phyloP scores from a whole-genome alignment of 2,113 vertebrate genomes.

The Seriola dumerili region DNA sequence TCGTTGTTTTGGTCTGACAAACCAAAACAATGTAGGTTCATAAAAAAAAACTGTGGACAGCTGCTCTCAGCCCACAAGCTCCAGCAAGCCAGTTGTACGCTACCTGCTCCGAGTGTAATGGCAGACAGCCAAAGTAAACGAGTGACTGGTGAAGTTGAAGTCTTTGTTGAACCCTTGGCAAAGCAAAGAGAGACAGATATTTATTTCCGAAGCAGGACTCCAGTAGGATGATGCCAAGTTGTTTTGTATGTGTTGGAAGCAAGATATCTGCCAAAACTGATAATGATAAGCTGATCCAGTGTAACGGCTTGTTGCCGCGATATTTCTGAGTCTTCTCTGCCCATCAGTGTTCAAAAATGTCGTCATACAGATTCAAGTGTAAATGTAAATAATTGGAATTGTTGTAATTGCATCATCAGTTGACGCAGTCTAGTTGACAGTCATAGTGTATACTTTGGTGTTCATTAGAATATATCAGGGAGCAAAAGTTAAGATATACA shows the following conservation, averaged over 20 bases:
- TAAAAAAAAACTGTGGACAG: constrained; percentile 22
- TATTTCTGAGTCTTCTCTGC: neutral
- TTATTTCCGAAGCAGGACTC: constrained; percentile 17
- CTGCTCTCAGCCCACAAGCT: constrained; percentile 50
- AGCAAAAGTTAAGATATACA: neutral
- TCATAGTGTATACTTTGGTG: neutral
- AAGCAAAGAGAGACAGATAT: constrained; percentile 29
- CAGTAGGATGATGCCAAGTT: constrained; percentile 3
- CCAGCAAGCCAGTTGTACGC: constrained; percentile 6
- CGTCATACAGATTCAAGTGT: neutral
- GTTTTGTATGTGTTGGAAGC: constrained; percentile 9
- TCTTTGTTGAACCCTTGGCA: constrained; percentile 36
- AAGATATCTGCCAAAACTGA: neutral
- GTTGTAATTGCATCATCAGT: neutral
- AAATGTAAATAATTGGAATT: neutral
- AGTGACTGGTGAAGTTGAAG: constrained; percentile 30
- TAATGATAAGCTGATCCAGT: neutral
- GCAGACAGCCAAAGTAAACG: constrained; percentile 56
- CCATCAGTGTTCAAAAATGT: neutral
- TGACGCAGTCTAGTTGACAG: neutral
- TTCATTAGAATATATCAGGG: neutral
- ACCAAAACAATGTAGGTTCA: constrained; percentile 44
- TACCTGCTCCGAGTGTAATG: constrained; percentile 52
- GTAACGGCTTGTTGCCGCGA: neutral
- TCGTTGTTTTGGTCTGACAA: constrained; percentile 40